These are phyloP conservation scores for Coenonympha glycerion DNA, from an alignment of 2,888 invertebrate species.

Conservation along the genomic window DNA sequence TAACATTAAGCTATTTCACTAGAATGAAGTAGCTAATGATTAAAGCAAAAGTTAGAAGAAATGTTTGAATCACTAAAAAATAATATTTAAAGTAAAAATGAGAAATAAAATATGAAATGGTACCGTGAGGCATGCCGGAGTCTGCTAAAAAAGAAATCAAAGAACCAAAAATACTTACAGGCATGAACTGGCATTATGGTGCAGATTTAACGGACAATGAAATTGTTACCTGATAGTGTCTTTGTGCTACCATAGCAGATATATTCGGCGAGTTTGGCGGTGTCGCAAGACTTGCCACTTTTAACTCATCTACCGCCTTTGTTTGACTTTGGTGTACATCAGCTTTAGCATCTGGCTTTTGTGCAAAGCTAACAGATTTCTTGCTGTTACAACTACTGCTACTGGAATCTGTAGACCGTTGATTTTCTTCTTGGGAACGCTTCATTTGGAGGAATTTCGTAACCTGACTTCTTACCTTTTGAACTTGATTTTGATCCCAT, in stretches of 20 bases:
- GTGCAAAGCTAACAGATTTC: constrained; percentile 87
- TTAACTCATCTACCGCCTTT: constrained; percentile 72
- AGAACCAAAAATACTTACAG: constrained; percentile 66
- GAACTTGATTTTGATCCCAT: constrained; percentile 81
- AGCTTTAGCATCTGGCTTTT: constrained; percentile 64
- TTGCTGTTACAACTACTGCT: constrained; percentile 78
- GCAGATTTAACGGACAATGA: constrained; percentile 42
- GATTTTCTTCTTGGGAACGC: constrained; percentile 80
- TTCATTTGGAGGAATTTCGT: constrained; percentile 82
- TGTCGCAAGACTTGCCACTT: constrained; percentile 69
- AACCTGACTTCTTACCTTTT: constrained; percentile 82
- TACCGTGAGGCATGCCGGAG: constrained; percentile 7
- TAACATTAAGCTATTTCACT: constrained; percentile 12
- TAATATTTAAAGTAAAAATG: neutral
- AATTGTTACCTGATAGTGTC: constrained; percentile 75
- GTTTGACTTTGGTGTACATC: constrained; percentile 56
- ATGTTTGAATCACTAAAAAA: neutral
- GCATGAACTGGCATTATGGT: constrained; percentile 61
- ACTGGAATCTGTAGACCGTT: constrained; percentile 76
- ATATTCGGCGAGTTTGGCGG: constrained; percentile 86
- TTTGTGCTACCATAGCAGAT: constrained; percentile 77
- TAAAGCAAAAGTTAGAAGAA: constrained; percentile 21
- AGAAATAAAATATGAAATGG: neutral
- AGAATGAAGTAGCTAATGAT: constrained; percentile 22
- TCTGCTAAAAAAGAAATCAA: constrained; percentile 32